phyloP scores from a whole-genome alignment of 2,888 invertebrate genomes.

The Andrena chrysosceles region DNA sequence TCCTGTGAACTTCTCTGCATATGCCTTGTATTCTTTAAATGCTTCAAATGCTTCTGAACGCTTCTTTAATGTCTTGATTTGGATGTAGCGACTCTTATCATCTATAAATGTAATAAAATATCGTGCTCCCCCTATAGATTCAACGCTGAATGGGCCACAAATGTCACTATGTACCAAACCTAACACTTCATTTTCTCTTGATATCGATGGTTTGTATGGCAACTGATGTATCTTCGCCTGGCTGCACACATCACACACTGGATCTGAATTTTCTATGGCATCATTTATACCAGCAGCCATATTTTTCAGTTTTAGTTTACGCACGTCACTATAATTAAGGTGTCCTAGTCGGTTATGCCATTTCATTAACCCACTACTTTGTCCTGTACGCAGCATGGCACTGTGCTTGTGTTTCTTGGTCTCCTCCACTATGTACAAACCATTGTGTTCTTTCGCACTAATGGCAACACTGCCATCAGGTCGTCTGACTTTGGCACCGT shows the following conservation, averaged over 20 bases:
- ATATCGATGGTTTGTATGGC: neutral
- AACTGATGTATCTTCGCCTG: slow-evolving; percentile 37
- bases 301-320: slow-evolving; percentile 8
- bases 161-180: slow-evolving; percentile 25
- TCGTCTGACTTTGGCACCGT: slow-evolving; percentile 53
- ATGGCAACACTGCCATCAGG: slow-evolving; percentile 40
- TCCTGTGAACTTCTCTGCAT: slow-evolving; percentile 45
- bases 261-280: neutral
- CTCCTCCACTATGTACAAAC: slow-evolving; percentile 18
- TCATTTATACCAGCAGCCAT: slow-evolving; percentile 20
- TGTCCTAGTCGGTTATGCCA: slow-evolving; percentile 30
- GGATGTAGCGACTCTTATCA: slow-evolving; percentile 45
- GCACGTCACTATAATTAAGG: slow-evolving; percentile 13
- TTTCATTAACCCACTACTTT: neutral
- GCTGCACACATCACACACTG: slow-evolving; percentile 5
- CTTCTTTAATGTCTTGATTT: slow-evolving; percentile 39
- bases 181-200: neutral
- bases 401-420: neutral
- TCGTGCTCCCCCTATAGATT: slow-evolving; percentile 36
- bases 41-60: slow-evolving; percentile 11
- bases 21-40: slow-evolving; percentile 30
- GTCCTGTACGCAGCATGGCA: neutral
- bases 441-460: slow-evolving; percentile 25
- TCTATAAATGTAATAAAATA: slow-evolving; percentile 62
- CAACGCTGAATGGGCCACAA: slow-evolving; percentile 8